Evolutionary conservation across 2,888 invertebrate genomes (phyloP), one percentile per base, ranked within the genome.

Genomic region (Zhengitettix transpicula): DNA sequence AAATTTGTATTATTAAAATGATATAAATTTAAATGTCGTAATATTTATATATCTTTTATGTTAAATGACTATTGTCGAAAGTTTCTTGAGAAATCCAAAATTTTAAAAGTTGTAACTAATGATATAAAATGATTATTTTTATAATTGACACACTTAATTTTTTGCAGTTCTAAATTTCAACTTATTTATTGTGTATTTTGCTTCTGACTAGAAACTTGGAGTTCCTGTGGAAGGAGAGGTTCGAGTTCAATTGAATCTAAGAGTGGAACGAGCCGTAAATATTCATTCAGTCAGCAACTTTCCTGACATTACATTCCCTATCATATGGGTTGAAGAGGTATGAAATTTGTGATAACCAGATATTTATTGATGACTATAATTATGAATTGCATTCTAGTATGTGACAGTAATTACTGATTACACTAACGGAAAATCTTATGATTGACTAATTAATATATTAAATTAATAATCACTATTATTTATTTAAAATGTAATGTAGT

Each of bases 301-400:
- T 67, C 86, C 88, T 0, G 83, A 83, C 69, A 87, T 88, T 58
- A 78, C 88, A 10, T 89, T 90, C 70, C 91, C 92, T 0, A 82
- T 91, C 52, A 89, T 91, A 85, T 91, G 91, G 91, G 67, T 90
- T 2, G 90, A 92, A 72, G 91, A 92, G 81, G 86, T 85, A 68
- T 72, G 68, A 63, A 54, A 1, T n/a, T 40, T 17, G 17, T 28
- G 28, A 28, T 28, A 28, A 2, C 28, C 28, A 28, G 41, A 56
- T 12, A 44, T 28, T 28, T 28, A 28, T 28, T 28, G 3, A 28
- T 28, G 28, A 5, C 28, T 28, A n/a, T n/a, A 28, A 28, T 28
- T 28, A 28, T 28, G 2, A 2, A 7, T 28, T 28, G 28, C 28
- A 28, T 28, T 28, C 28, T 28, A 28, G 7, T 2, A 7, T 5